Base-by-base conservation (phyloP, 1,140 invertebrate species). In the Pseudomyrmex concolor region DNA sequence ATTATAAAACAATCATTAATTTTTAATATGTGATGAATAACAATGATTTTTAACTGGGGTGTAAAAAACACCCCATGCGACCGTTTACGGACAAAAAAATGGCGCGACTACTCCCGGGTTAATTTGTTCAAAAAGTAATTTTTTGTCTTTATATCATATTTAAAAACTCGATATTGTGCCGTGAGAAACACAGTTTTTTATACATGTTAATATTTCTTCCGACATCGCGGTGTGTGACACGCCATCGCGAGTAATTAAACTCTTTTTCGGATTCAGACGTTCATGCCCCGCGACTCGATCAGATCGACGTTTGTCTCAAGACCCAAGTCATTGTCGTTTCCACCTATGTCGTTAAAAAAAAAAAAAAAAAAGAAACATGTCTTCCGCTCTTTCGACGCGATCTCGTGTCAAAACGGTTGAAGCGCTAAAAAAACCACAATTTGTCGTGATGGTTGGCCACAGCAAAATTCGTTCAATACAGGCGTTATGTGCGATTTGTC, bases 291-390 rank as follows among this genome's bases (percentile, higher is more conserved):
- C 86, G 86, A 88, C 88, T 62, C 62, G 34, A 77, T 83, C 57
- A 51, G 45, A 57, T 76, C 50, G 48, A 51, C 15, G 62, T 51
- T 34, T 67, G 77, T 77, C 62, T 74, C 10, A 17, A 77, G 72
- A 88, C 84, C 86, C 83, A 88, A 88, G 85, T 88, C 72, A 82
- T 71, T n/a, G n/a, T 88, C 67, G 57, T 73, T 51, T 34, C 68
- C 50, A 73, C 3, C 13, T 25, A 84, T 0, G 34, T 45, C 50
- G 22, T 76, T 55, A 54, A 66, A 48, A 34, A 34, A 25, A n/a
- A 68, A 10, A 50, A 48, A 17, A 54, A 66, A 48, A 34, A 34
- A 25, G 22, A 68, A 12, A 51, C 50, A 19, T n/a, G 15, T 55
- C 45, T n/a, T n/a, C n/a, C n/a, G 25, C n/a, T 76, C 48, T 87